Conservation (phyloP, 2,888 invertebrate species). For the Embidobia sp. region DNA sequence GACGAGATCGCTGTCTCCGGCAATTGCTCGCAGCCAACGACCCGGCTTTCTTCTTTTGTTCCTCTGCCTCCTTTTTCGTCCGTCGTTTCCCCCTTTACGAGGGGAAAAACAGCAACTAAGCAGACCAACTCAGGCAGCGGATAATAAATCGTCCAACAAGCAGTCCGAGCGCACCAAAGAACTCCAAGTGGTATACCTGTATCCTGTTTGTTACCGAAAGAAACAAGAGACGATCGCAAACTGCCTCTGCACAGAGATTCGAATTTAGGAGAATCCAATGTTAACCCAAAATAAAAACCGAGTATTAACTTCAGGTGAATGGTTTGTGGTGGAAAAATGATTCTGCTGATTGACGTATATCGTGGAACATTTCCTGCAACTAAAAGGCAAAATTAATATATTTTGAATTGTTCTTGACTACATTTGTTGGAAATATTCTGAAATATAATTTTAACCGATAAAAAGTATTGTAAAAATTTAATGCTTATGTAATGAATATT, state of each 20-base stretch:
- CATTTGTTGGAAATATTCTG: no score
- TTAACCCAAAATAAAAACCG: slow-evolving; percentile 23
- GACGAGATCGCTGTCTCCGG: slow-evolving; percentile 65
- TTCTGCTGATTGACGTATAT: slow-evolving; percentile 1
- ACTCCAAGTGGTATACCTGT: slow-evolving; percentile 70
- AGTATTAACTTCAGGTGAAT: slow-evolving; percentile 7
- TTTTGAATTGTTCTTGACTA: no score
- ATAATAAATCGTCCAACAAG: slow-evolving; percentile 64
- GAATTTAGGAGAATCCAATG: slow-evolving; percentile 67
- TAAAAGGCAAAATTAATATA: no score
- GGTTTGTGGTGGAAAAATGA: slow-evolving; percentile 11
- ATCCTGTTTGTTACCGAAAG: slow-evolving; percentile 74
- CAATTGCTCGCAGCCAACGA: slow-evolving; percentile 64
- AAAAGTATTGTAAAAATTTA: no score
- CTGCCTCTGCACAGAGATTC: slow-evolving; percentile 69
- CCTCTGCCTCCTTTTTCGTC: slow-evolving; percentile 50
- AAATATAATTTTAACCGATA: no score
- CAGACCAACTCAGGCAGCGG: slow-evolving; percentile 66
- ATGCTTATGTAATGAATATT: no score
- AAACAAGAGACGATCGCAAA: slow-evolving; percentile 63
- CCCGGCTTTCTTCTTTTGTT: slow-evolving; percentile 42
- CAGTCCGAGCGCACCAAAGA: slow-evolving; percentile 44
- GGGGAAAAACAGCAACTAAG: slow-evolving; percentile 72
- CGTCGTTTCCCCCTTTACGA: slow-evolving; percentile 61
- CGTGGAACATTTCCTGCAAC: no score